These are phyloP conservation scores for Vombatus ursinus DNA, from an alignment of 2,113 vertebrate species.

Conservation along the genomic window DNA sequence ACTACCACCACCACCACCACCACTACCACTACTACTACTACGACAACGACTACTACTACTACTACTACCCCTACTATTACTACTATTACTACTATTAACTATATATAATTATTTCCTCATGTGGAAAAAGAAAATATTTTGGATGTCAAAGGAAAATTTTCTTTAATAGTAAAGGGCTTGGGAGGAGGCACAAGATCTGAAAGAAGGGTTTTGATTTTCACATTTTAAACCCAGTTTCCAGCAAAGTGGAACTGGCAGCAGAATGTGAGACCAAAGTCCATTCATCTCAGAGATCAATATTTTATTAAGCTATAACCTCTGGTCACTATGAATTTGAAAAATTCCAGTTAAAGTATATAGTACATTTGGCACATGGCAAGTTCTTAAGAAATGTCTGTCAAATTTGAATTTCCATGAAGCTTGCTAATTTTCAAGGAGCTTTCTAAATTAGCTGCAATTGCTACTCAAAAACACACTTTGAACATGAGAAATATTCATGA, in stretches of 20 bases:
- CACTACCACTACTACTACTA: no score
- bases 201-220: slow-evolving; percentile 10
- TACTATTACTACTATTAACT: neutral
- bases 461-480: slow-evolving; percentile 18
- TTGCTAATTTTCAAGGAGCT: slow-evolving; percentile 28
- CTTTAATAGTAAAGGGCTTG: slow-evolving; percentile 17
- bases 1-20: no score
- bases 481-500: neutral
- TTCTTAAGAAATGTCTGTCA: neutral
- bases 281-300: neutral
- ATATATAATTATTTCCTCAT: neutral
- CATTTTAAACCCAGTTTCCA: slow-evolving; percentile 23
- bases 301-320: neutral
- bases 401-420: slow-evolving; percentile 12
- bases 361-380: neutral
- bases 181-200: neutral
- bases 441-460: neutral
- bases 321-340: slow-evolving; percentile 7
- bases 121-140: slow-evolving; percentile 10
- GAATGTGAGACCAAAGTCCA: neutral
- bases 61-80: no score
- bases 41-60: no score
- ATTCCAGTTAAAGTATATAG: neutral
- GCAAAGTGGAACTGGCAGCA: neutral
- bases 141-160: slow-evolving; percentile 30